These are phyloP conservation scores for Bucorvus abyssinicus DNA, from an alignment of 2,797 vertebrate species.

Conservation along the genomic window DNA sequence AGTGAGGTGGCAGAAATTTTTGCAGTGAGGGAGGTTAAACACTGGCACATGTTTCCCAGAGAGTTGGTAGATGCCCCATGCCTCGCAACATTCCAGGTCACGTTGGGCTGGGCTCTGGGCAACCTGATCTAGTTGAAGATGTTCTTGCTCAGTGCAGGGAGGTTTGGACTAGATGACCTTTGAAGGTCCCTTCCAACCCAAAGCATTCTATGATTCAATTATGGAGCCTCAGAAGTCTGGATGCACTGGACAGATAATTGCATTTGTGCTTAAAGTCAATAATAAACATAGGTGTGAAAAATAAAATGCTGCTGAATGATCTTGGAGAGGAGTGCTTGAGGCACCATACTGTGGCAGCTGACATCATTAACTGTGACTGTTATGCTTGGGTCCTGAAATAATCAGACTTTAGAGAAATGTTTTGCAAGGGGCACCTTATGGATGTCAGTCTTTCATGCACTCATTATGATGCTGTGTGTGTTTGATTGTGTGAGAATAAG, in stretches of 20 bases:
- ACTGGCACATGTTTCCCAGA: too few relatives aligned
- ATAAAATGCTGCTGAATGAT: constrained; percentile 74
- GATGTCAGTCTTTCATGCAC: constrained; percentile 66
- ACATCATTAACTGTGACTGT: constrained; percentile 64
- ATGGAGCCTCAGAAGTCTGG: constrained; percentile 60
- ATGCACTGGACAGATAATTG: constrained; percentile 73
- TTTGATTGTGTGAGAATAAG: constrained; percentile 76
- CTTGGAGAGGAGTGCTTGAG: constrained; percentile 76
- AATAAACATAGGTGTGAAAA: constrained; percentile 72
- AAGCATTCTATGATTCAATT: not conserved
- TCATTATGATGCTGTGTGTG: constrained; percentile 73
- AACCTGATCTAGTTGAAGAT: too few relatives aligned
- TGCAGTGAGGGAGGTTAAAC: too few relatives aligned
- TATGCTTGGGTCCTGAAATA: constrained; percentile 48
- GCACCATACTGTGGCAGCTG: constrained; percentile 66
- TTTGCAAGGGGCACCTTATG: constrained; percentile 65
- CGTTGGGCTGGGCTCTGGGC: too few relatives aligned
- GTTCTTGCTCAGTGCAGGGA: too few relatives aligned
- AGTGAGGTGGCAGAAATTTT: too few relatives aligned
- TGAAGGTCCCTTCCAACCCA: too few relatives aligned
- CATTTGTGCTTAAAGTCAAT: constrained; percentile 74
- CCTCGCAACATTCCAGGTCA: too few relatives aligned
- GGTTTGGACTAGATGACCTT: too few relatives aligned
- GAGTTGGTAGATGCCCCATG: too few relatives aligned
- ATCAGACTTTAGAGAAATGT: constrained; percentile 62